phyloP scores from a whole-genome alignment of 1,140 invertebrate species.

The Megalonaias nervosa region DNA sequence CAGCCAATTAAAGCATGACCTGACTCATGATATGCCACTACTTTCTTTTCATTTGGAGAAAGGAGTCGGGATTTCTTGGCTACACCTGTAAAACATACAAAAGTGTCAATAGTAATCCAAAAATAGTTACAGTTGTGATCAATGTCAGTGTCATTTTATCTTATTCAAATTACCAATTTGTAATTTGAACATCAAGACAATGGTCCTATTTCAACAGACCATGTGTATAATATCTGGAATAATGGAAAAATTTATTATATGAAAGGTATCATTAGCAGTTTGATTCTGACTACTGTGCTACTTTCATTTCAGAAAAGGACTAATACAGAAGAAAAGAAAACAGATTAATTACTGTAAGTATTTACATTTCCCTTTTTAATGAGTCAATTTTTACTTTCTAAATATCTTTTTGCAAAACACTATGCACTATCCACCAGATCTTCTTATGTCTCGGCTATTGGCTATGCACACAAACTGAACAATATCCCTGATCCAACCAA shows the following conservation, averaged over 20 bases:
- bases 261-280: background rate
- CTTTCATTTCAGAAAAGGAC: too few relatives aligned
- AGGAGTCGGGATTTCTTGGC: constrained; percentile 96
- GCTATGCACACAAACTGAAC: too few relatives aligned
- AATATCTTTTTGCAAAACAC: too few relatives aligned
- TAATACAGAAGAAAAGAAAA: too few relatives aligned
- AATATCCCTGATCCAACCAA: too few relatives aligned
- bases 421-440: too few relatives aligned
- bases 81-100: constrained; percentile 73
- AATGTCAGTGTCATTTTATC: background rate
- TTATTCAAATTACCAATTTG: background rate
- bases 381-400: too few relatives aligned
- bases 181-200: background rate
- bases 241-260: background rate
- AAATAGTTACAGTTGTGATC: constrained; percentile 3
- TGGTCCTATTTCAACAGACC: background rate
- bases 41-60: constrained; percentile 72
- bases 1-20: constrained; percentile 97
- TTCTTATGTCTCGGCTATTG: too few relatives aligned
- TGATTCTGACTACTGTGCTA: too few relatives aligned
- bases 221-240: background rate
- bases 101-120: background rate
- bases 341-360: too few relatives aligned
- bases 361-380: too few relatives aligned
- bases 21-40: constrained; percentile 96